phyloP scores from a whole-genome alignment of 2,113 vertebrate species.

The Neopipo cinnamomea region DNA sequence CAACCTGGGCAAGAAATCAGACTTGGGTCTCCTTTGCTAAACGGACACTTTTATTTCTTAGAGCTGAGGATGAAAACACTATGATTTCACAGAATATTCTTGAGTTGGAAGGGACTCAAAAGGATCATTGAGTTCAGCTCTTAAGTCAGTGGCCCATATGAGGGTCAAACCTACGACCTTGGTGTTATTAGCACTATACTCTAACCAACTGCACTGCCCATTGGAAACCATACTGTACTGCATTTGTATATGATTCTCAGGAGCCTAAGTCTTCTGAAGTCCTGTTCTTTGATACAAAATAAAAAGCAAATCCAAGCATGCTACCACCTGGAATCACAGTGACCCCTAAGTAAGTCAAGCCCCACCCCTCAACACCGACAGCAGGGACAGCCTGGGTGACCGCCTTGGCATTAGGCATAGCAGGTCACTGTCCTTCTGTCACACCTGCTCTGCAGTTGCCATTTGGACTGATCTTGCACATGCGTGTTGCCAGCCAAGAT shows the following conservation, averaged over 20 bases:
- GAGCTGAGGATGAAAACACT: not conserved
- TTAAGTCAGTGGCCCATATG: not conserved
- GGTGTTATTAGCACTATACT: not conserved
- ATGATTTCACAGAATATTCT: not conserved
- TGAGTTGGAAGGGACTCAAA: not conserved
- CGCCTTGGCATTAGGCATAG: not conserved
- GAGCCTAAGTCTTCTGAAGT: not conserved
- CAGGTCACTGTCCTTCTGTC: not conserved
- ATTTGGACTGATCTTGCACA: not conserved
- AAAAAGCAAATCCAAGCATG: not conserved
- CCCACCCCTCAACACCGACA: not conserved
- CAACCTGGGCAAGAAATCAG: not conserved
- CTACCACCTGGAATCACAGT: not conserved
- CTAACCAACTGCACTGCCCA: not conserved
- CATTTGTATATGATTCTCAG: not conserved
- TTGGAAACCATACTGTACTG: fast-evolving
- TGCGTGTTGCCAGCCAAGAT: not conserved
- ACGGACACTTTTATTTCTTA: not conserved
- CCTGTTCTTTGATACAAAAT: not conserved
- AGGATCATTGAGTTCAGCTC: not conserved
- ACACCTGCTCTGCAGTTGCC: not conserved
- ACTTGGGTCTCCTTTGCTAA: not conserved
- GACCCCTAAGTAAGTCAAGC: not conserved
- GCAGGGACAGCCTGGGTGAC: not conserved
- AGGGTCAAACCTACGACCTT: not conserved